Evolutionary conservation across 2,113 vertebrate species (phyloP), one percentile per base, ranked within the genome.

Genomic region (Ardeotis arabs): DNA sequence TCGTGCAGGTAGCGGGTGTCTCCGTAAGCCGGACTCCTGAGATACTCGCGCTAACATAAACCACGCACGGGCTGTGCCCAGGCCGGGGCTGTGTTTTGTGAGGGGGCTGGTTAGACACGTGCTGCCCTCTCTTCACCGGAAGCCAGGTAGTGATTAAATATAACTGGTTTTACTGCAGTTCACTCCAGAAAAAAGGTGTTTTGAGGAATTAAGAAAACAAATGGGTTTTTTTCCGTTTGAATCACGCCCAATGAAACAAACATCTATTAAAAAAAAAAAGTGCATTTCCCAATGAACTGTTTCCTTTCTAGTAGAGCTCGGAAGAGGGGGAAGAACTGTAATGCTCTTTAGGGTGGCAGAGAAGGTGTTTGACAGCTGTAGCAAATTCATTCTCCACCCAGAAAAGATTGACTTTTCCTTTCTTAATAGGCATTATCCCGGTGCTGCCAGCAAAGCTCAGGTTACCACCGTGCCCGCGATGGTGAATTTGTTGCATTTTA

Each of bases 1-100:
- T 97, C 98, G 96, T 88, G 90, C 89, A 92, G 97, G 94, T 81
- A 98, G 98, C 94, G 80, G 94, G 97, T 91, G 93, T 91, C 87
- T 97, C 95, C 90, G 90, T 89, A 97, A 97, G 96, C 97, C 95
- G 96, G 91, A 96, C 98, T 98, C 98, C 98, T 96, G 98, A 98
- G 98, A 93, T 67, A n/a, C 66, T 55, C 14, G 2, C 74, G 41
- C 82, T 64, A 74, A 75, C 76, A 60, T 21, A 31, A 89, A 20
- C 59, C 25, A 12, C 12, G 2, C 12, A 21, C 56, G 73, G 55
- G 73, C 68, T 73, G 55, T 39, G 21, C 69, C 84, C 35, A 35
- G 3, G 29, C 3, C 49, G 33, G 84, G 64, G 49, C 59, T 66
- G 56, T 27, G 72, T 35, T 62, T 49, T 44, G 41, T 44, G 22